Conservation (phyloP, 2,797 vertebrate species). For the Sphenodon punctatus region DNA sequence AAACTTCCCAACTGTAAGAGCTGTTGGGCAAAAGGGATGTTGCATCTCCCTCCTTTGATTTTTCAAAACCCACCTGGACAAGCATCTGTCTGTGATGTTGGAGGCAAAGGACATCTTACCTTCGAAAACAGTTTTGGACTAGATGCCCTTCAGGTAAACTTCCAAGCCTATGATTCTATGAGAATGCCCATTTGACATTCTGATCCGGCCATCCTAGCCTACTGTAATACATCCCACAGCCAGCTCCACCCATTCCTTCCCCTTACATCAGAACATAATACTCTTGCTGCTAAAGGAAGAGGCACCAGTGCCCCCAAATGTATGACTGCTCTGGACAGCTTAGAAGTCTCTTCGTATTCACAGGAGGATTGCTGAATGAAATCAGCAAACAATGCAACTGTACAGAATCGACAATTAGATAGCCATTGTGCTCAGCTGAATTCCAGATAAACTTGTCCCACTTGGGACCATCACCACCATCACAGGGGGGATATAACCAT, state of each 20-base stretch:
- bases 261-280: neutral
- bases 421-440: neutral
- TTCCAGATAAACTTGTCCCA: conserved; percentile 30
- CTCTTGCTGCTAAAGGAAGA: neutral
- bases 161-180: too few relatives aligned
- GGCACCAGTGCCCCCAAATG: neutral
- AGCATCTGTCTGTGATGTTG: too few relatives aligned
- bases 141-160: too few relatives aligned
- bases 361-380: neutral
- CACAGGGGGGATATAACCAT: neutral
- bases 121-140: too few relatives aligned
- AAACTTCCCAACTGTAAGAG: too few relatives aligned
- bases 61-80: too few relatives aligned
- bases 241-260: too few relatives aligned
- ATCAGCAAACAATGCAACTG: neutral
- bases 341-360: neutral
- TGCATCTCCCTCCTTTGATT: too few relatives aligned
- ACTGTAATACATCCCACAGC: neutral
- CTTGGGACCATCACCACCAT: conserved; percentile 5
- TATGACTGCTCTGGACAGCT: neutral
- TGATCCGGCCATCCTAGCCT: neutral
- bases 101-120: too few relatives aligned
- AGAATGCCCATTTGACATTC: neutral
- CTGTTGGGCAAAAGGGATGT: too few relatives aligned
- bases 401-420: neutral